Conservation (phyloP, 2,888 invertebrate species). For the Hemithea aestivaria region DNA sequence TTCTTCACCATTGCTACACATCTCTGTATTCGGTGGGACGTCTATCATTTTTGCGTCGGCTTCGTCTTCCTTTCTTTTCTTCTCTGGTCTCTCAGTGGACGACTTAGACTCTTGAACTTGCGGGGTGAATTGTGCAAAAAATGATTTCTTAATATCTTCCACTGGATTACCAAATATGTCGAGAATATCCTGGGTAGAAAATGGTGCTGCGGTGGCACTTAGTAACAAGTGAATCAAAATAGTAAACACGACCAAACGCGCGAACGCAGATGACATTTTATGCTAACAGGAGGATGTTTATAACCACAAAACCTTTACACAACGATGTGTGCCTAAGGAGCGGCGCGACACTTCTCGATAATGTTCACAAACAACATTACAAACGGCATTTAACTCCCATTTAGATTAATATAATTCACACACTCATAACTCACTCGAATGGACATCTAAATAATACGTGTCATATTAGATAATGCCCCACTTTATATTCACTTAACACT, state of each 20-base stretch:
- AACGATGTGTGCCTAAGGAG: constrained; percentile 33
- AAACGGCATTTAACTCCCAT: constrained; percentile 3
- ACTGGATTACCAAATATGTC: constrained; percentile 62
- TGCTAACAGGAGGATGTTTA: constrained; percentile 41
- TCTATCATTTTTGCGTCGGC: constrained; percentile 48
- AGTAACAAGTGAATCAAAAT: constrained; percentile 48
- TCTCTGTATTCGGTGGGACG: constrained; percentile 48
- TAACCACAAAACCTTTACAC: constrained; percentile 45
- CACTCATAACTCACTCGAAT: too few species aligned
- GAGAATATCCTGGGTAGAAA: constrained; percentile 43
- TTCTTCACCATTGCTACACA: constrained; percentile 37
- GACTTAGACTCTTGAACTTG: constrained; percentile 2
- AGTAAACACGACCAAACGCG: constrained; percentile 52
- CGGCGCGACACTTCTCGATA: constrained; percentile 30
- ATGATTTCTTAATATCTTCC: constrained; percentile 44
- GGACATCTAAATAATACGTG: too few species aligned
- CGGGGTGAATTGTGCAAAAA: constrained; percentile 12
- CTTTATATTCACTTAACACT: not conserved
- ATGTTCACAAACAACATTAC: constrained; percentile 22
- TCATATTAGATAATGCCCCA: too few species aligned
- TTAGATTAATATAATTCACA: too few species aligned
- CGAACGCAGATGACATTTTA: constrained; percentile 61
- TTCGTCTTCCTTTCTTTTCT: constrained; percentile 13
- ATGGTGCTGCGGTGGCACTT: constrained; percentile 39
- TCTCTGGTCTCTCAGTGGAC: constrained; percentile 15